Percentiles rank a stretch among this genome's conserved stretches.
These are phyloP conservation scores for Meiosimyza platycephala DNA, from an alignment of 2,888 invertebrate species.

Conservation along the genomic window DNA sequence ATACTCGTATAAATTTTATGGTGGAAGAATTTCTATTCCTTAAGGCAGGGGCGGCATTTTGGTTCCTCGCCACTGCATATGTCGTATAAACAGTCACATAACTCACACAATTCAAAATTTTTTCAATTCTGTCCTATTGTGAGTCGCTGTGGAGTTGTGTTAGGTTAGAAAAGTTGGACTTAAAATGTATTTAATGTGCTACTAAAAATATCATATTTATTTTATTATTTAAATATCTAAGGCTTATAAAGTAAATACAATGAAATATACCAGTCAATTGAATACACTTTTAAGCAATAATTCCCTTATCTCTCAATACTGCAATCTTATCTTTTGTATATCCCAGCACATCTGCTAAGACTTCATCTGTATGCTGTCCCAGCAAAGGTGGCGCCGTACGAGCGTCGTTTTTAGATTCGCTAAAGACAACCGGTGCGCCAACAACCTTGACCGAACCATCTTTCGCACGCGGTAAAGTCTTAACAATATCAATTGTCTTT, in stretches of 20 bases:
- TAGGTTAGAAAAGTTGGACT: too few species aligned
- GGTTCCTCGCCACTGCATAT: too few species aligned
- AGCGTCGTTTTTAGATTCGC: slow-evolving; percentile 77
- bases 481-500: slow-evolving; percentile 76
- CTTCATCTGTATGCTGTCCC: slow-evolving; percentile 87
- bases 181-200: too few species aligned
- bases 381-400: slow-evolving; percentile 83
- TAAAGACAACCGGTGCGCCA: slow-evolving; percentile 88
- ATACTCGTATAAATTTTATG: too few species aligned
- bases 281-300: slow-evolving; percentile 55
- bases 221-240: too few species aligned
- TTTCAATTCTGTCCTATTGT: too few species aligned
- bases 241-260: neutral
- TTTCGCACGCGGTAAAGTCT: slow-evolving; percentile 76
- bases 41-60: too few species aligned
- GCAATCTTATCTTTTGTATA: slow-evolving; percentile 73
- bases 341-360: slow-evolving; percentile 76
- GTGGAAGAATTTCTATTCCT: too few species aligned
- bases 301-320: slow-evolving; percentile 51
- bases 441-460: slow-evolving; percentile 81
- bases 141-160: too few species aligned
- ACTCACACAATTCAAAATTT: too few species aligned
- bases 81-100: too few species aligned
- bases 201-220: too few species aligned
- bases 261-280: neutral